A percentile compares a stretch with the other conserved stretches of the same genome.
phyloP scores from a whole-genome alignment of 2,113 vertebrate genomes.

The Myanophis thanlyinensis region DNA sequence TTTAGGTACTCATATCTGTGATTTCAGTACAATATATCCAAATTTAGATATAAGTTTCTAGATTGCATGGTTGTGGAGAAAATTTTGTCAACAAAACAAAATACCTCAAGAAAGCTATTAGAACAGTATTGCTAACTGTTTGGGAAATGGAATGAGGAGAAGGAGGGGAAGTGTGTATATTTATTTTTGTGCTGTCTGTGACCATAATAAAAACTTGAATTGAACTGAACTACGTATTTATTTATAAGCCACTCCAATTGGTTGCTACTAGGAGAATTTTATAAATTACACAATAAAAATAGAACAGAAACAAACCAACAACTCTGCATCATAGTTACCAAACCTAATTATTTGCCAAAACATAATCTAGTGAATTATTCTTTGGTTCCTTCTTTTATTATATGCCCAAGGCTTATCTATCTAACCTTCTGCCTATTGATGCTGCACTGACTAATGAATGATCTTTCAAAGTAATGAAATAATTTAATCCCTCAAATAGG shows the following conservation, averaged over 20 bases:
- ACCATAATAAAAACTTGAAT: background rate
- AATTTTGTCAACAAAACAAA: background rate
- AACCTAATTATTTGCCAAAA: background rate
- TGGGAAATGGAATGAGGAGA: background rate
- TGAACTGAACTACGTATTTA: background rate
- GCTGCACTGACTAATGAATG: background rate
- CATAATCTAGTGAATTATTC: background rate
- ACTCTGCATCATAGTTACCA: background rate
- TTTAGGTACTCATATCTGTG: background rate
- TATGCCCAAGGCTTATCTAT: background rate
- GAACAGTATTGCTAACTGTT: background rate
- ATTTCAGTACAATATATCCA: background rate
- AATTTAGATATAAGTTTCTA: background rate
- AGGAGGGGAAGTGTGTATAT: background rate
- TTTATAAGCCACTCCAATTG: background rate
- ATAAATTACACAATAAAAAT: background rate
- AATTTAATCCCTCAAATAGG: background rate
- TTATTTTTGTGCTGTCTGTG: background rate
- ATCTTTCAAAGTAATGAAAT: background rate
- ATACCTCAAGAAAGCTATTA: background rate
- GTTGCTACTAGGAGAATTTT: background rate
- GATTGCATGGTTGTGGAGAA: background rate
- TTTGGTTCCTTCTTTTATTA: background rate
- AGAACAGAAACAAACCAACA: background rate
- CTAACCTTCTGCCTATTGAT: background rate